Conservation (phyloP, 2,797 vertebrate species). For the Tapirus indicus region DNA sequence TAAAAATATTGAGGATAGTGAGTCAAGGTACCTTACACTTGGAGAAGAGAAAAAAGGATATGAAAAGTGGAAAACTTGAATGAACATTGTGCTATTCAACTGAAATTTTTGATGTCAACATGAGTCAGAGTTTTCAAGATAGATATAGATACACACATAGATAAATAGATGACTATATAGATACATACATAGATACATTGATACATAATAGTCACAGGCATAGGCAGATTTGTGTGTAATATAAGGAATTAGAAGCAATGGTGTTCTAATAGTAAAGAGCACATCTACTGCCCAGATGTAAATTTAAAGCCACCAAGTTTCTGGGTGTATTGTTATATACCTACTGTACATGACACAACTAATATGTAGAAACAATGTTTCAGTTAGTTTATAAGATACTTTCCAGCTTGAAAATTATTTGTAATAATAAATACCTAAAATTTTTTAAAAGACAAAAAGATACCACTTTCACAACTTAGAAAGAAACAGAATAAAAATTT, state of each 20-base stretch:
- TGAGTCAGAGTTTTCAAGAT: neutral
- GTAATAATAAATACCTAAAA: neutral
- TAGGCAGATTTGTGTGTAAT: neutral
- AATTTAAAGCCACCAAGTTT: neutral
- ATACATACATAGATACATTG: neutral
- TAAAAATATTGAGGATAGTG: neutral
- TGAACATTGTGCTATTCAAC: neutral
- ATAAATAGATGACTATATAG: neutral
- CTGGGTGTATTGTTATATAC: neutral
- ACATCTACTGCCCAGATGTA: neutral
- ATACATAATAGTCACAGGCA: neutral
- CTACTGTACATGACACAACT: neutral
- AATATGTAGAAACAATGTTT: neutral
- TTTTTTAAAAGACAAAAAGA: neutral
- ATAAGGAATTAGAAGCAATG: neutral
- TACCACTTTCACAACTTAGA: neutral
- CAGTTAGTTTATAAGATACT: neutral
- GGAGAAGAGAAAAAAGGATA: neutral
- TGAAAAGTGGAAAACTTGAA: neutral
- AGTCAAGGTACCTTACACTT: neutral
- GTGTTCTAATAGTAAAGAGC: neutral
- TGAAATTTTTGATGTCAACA: neutral
- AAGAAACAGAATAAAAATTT: neutral
- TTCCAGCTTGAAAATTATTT: neutral
- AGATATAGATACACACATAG: neutral